Evolutionary conservation across 1,140 invertebrate species (phyloP).

Genomic region (Dolichoris vasculosae): DNA sequence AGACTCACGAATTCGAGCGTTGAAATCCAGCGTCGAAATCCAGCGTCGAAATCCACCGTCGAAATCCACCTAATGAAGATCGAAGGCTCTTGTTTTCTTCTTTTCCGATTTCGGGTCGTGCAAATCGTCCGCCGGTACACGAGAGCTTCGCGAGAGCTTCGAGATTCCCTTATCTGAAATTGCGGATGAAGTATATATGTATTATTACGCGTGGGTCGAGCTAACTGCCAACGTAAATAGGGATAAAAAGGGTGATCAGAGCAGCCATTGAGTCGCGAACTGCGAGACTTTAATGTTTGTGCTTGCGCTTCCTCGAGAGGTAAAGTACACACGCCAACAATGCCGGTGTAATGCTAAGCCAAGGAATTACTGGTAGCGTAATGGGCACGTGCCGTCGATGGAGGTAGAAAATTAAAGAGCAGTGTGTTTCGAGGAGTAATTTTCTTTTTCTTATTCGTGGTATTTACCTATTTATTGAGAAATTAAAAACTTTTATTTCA

Average conservation of each 20-base stretch:
- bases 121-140: not conserved
- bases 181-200: not conserved
- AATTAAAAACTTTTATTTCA: not conserved
- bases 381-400: not conserved
- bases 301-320: not conserved
- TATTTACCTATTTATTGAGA: not conserved
- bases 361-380: constrained; percentile 36
- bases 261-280: constrained; percentile 54
- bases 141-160: not conserved
- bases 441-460: not conserved
- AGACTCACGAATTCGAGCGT: too few species aligned
- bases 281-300: constrained; percentile 23
- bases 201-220: not conserved
- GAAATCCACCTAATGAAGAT: constrained; percentile 16
- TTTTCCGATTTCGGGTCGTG: not conserved
- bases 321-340: constrained; percentile 54
- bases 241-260: constrained; percentile 60
- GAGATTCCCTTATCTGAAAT: constrained; percentile 34
- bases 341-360: constrained; percentile 65
- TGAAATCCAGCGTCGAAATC: too few species aligned
- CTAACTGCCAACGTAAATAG: constrained; percentile 58
- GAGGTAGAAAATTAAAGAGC: not conserved
- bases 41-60: too few species aligned
- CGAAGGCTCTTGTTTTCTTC: constrained; percentile 13
- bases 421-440: not conserved